These are phyloP conservation scores for Alaudala cheleensis DNA, from an alignment of 2,113 vertebrate species.

Conservation along the genomic window DNA sequence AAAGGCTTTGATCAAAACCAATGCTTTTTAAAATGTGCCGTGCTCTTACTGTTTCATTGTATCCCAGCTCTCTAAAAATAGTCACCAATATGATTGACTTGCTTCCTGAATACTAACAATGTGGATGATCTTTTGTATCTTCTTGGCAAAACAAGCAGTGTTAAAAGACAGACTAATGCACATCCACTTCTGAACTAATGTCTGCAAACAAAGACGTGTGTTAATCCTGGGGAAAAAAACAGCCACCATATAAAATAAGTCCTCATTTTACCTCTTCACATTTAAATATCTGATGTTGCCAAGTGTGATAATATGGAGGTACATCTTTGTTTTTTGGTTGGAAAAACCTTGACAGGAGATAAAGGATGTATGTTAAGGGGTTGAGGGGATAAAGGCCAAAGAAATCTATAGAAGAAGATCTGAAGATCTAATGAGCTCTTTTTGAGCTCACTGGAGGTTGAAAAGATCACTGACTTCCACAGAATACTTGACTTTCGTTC, in stretches of 20 bases:
- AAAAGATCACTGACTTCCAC: not conserved
- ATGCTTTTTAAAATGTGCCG: not conserved
- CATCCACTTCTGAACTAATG: not conserved
- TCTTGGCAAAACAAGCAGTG: not conserved
- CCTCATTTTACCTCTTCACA: not conserved
- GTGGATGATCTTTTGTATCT: not conserved
- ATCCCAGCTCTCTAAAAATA: not conserved
- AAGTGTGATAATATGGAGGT: not conserved
- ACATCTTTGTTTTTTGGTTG: rapidly evolving
- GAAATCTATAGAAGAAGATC: not conserved
- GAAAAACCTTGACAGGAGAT: not conserved
- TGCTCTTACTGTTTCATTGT: not conserved
- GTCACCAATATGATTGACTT: not conserved
- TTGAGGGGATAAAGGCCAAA: not conserved
- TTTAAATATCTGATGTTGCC: not conserved
- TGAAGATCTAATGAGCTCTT: not conserved
- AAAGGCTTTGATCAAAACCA: not conserved
- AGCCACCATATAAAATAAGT: not conserved
- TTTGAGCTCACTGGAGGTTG: not conserved
- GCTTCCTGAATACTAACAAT: not conserved
- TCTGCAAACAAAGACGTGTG: not conserved
- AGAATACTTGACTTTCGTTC: not conserved
- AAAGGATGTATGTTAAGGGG: not conserved
- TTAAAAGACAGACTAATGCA: not conserved
- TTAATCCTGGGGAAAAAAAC: not conserved